phyloP scores from a whole-genome alignment of 1,140 invertebrate species.

The Stegodyphus dumicola region DNA sequence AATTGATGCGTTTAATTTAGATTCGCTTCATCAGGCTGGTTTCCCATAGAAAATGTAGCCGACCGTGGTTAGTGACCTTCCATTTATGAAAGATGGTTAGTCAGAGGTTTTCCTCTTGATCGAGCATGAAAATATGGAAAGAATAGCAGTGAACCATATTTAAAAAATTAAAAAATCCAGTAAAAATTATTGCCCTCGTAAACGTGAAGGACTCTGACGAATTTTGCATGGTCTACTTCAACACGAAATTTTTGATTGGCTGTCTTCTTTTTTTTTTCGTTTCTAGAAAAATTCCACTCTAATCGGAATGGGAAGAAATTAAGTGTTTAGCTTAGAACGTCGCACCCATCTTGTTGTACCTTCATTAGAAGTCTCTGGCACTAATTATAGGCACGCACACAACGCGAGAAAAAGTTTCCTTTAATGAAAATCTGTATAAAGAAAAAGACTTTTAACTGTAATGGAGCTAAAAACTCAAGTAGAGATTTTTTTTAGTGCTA shows the following conservation, averaged over 20 bases:
- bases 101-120: conserved; percentile 25
- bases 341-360: conserved; percentile 26
- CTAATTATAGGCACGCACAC: conserved; percentile 46
- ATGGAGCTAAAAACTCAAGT: conserved; percentile 57
- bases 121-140: conserved; percentile 41
- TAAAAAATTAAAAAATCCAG: neutral
- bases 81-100: conserved; percentile 31
- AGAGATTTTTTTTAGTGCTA: neutral
- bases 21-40: neutral
- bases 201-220: conserved; percentile 35
- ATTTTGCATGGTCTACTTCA: conserved; percentile 26
- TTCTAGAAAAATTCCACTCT: conserved; percentile 10
- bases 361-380: conserved; percentile 47
- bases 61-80: conserved; percentile 1
- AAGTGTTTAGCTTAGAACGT: conserved; percentile 51
- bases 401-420: conserved; percentile 42
- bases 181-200: conserved; percentile 53
- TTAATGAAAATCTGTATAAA: conserved; percentile 48
- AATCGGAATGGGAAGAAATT: conserved; percentile 48
- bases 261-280: conserved; percentile 21
- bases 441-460: conserved; percentile 50
- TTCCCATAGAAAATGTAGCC: neutral
- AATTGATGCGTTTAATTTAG: conserved; percentile 49
- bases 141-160: conserved; percentile 19
- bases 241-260: conserved; percentile 6